Base-by-base conservation (phyloP, 1,140 invertebrate species). In the Euborellia annulipes region DNA sequence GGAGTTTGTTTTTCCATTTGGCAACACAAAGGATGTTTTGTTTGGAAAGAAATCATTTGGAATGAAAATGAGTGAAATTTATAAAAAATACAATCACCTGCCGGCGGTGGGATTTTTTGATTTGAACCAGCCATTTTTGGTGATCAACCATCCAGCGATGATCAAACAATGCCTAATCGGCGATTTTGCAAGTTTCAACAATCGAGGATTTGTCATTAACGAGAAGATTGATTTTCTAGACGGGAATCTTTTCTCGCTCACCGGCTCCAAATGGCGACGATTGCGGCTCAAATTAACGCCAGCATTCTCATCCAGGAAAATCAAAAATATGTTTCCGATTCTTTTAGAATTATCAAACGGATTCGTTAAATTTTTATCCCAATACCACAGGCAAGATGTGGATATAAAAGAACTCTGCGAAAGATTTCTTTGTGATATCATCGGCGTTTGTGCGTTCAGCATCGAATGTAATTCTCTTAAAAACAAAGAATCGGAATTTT, bases 361-460 rank as follows among this genome's bases (percentile, higher is more conserved):
- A n/a, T n/a, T n/a, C n/a, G n/a, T n/a, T n/a, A n/a, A n/a, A n/a
- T n/a, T n/a, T n/a, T n/a, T n/a, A n/a, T n/a, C n/a, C n/a, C n/a
- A n/a, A n/a, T n/a, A n/a, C n/a, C n/a, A n/a, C n/a, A n/a, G n/a
- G n/a, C n/a, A 70, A n/a, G n/a, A n/a, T n/a, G n/a, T n/a, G n/a
- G n/a, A n/a, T n/a, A n/a, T n/a, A n/a, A n/a, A n/a, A n/a, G n/a
- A n/a, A 9, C 17, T 70, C 0, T 56, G 64, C 20, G 64, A 59
- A 0, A 63, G 62, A 17, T 78, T 69, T 45, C 68, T 69, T 0
- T 74, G 74, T 17, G 77, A 81, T 51, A 59, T 75, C 2, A 76
- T 79, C 21, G 69, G 65, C 2, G 63, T 58, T 7, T 70, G 67
- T 32, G 70, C 67, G 6, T 79, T 74, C 51, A 76, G 76, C 9